Percentiles rank a stretch among this genome's conserved stretches.
Conservation (phyloP, 2,797 vertebrate species). For the Coregonus sp. region DNA sequence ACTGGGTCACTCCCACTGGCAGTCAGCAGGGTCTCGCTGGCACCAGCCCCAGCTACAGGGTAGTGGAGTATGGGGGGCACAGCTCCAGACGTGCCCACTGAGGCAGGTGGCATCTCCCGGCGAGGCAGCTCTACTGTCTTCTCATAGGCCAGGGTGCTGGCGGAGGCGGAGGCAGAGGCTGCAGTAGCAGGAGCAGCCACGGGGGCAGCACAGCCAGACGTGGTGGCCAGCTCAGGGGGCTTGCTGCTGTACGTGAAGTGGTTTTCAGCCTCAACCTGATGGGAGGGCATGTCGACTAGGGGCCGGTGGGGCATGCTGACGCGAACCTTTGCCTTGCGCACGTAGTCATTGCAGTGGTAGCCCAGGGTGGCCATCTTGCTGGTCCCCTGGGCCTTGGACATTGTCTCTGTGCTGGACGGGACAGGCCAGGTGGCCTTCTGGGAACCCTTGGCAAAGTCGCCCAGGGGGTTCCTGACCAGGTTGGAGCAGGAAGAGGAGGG, state of each 20-base stretch:
- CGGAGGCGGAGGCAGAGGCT: conserved; percentile 26
- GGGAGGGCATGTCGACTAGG: conserved; percentile 66
- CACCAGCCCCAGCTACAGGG: conserved; percentile 62
- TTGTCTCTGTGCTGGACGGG: conserved; percentile 88
- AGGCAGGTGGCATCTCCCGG: conserved; percentile 56
- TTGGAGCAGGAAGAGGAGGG: conserved; percentile 55
- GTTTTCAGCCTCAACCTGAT: conserved; percentile 32
- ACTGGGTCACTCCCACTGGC: conserved; percentile 72
- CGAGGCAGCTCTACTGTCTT: conserved; percentile 52
- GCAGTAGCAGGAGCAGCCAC: conserved; percentile 36
- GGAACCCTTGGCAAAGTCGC: conserved; percentile 84
- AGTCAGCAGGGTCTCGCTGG: conserved; percentile 59
- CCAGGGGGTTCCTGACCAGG: conserved; percentile 64
- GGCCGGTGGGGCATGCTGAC: conserved; percentile 80
- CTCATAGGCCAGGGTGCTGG: conserved; percentile 53
- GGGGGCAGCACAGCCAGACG: conserved; percentile 42
- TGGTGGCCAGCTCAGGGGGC: conserved; percentile 50
- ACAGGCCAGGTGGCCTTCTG: conserved; percentile 89
- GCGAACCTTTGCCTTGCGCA: conserved; percentile 95
- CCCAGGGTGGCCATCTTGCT: conserved; percentile 80
- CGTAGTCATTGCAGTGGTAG: conserved; percentile 86
- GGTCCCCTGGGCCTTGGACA: conserved; percentile 82
- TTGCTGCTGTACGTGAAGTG: conserved; percentile 70
- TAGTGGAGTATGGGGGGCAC: conserved; percentile 78
- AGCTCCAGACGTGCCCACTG: conserved; percentile 43